Percentiles rank a stretch among this genome's conserved stretches.
These are phyloP conservation scores for Microctonus brassicae DNA, from an alignment of 2,888 invertebrate genomes.

Conservation along the genomic window DNA sequence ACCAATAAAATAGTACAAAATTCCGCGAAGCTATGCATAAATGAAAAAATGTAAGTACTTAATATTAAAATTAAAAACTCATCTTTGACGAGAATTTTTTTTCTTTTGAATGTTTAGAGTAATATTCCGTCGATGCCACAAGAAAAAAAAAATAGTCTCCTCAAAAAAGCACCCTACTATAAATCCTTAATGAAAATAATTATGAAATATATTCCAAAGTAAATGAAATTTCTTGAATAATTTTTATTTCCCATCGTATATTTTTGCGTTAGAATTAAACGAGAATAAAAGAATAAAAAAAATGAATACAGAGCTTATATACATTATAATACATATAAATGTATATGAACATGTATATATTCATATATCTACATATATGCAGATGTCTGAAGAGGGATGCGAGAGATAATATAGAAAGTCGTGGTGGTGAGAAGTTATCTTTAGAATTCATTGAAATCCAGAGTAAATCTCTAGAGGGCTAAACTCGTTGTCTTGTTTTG, in stretches of 20 bases:
- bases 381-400: slow-evolving; percentile 28
- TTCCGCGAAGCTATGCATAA: no score
- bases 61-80: no score
- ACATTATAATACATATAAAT: no score
- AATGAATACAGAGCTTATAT: neutral
- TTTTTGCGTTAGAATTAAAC: slow-evolving; percentile 12
- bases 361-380: neutral
- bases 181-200: slow-evolving; percentile 57
- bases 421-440: slow-evolving; percentile 52
- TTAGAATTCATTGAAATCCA: slow-evolving; percentile 63
- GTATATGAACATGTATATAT: no score
- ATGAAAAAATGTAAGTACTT: no score
- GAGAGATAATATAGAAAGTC: slow-evolving; percentile 17
- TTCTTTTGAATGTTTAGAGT: no score
- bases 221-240: slow-evolving; percentile 53
- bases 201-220: slow-evolving; percentile 53
- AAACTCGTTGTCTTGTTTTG: slow-evolving; percentile 6
- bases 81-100: no score
- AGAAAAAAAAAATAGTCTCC: no score
- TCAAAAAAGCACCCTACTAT: no score
- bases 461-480: slow-evolving; percentile 46
- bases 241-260: slow-evolving; percentile 32
- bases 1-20: no score
- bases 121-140: no score
- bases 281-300: slow-evolving; percentile 19